Evolutionary conservation across 2,888 invertebrate species (phyloP).

Genomic region (Cantharis lateralis): DNA sequence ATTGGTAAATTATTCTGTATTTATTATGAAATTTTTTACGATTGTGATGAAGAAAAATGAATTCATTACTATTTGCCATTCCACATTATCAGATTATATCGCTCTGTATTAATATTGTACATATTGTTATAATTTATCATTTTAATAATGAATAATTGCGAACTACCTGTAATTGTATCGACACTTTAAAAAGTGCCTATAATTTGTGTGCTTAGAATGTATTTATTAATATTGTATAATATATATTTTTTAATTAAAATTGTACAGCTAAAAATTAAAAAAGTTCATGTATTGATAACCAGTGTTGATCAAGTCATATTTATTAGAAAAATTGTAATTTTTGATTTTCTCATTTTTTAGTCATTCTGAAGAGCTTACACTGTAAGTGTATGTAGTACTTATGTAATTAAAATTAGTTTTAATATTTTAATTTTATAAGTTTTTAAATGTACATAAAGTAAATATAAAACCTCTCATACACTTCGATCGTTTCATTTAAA

Average conservation of each 20-base stretch:
- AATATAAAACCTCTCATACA: slow-evolving; percentile 9
- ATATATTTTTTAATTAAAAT: slow-evolving; percentile 3
- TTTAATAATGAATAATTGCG: slow-evolving; percentile 2
- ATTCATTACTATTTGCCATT: neutral
- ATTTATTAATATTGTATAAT: slow-evolving; percentile 9
- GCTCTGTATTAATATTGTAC: neutral
- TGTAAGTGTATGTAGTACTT: neutral
- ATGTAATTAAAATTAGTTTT: slow-evolving; percentile 2
- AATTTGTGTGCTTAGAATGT: slow-evolving; percentile 14
- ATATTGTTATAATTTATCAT: neutral
- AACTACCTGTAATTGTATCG: slow-evolving; percentile 2
- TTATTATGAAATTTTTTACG: neutral
- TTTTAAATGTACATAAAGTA: slow-evolving; percentile 15
- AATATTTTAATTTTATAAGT: slow-evolving; percentile 15
- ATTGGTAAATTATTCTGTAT: neutral
- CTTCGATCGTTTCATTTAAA: neutral
- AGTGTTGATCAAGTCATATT: neutral
- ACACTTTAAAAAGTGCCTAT: slow-evolving; percentile 23
- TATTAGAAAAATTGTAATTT: neutral
- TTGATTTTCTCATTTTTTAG: neutral
- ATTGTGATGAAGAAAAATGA: neutral
- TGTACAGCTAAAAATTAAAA: neutral
- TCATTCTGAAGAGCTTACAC: neutral
- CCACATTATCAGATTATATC: neutral
- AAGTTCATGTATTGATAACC: neutral